Percentiles rank a stretch among this genome's conserved stretches.
phyloP scores from a whole-genome alignment of 2,888 invertebrate species.

The Ectemnius lituratus region DNA sequence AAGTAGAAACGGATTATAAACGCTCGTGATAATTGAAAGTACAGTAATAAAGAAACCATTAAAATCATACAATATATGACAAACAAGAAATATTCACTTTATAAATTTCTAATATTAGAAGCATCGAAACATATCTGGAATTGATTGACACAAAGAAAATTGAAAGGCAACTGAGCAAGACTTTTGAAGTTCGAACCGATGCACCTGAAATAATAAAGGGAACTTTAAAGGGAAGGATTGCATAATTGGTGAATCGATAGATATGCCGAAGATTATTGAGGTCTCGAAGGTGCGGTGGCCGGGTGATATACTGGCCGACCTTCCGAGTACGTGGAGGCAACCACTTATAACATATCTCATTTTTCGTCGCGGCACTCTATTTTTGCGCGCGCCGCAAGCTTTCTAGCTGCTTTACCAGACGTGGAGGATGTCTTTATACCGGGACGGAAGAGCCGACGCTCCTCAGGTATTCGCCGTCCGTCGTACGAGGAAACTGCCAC shows the following conservation, averaged over 20 bases:
- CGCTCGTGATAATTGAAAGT: too few species aligned
- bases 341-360: slow-evolving; percentile 77
- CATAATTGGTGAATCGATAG: neutral
- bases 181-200: too few species aligned
- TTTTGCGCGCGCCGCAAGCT: slow-evolving; percentile 68
- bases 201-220: neutral
- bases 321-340: slow-evolving; percentile 42
- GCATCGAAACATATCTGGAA: too few species aligned
- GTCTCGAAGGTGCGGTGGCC: neutral
- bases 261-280: neutral
- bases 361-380: slow-evolving; percentile 74
- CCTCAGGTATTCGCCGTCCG: slow-evolving; percentile 74
- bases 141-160: too few species aligned
- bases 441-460: slow-evolving; percentile 66
- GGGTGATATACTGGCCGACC: slow-evolving; percentile 44
- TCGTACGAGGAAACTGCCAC: slow-evolving; percentile 66
- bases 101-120: too few species aligned
- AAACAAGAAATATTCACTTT: too few species aligned
- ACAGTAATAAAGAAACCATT: too few species aligned
- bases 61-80: too few species aligned
- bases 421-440: slow-evolving; percentile 73
- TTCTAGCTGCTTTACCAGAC: slow-evolving; percentile 76
- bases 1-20: too few species aligned
- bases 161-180: too few species aligned
- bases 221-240: neutral